Percentiles rank a stretch among this genome's conserved stretches.
phyloP scores from a whole-genome alignment of 2,797 vertebrate species.

The Acrossocheilus fasciatus region DNA sequence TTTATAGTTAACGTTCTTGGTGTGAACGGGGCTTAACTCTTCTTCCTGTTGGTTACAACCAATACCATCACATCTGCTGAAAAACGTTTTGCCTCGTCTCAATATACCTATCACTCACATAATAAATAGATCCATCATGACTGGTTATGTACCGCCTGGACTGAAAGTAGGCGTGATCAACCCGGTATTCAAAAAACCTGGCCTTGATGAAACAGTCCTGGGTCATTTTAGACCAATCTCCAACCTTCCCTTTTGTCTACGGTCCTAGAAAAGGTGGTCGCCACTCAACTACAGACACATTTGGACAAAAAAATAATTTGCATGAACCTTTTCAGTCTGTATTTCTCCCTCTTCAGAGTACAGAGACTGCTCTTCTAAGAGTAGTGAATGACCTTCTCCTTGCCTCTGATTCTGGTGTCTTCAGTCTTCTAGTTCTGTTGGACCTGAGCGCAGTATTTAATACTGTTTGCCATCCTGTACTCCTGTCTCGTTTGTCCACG shows the following conservation, averaged over 20 bases:
- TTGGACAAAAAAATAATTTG: background rate
- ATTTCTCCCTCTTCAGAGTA: background rate
- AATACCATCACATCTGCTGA: background rate
- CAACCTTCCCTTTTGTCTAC: background rate
- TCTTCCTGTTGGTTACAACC: background rate
- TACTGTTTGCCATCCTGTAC: no score
- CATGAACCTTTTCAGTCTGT: background rate
- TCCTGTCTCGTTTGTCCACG: no score
- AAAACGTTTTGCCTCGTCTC: background rate
- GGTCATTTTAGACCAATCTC: no score
- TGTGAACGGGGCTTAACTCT: background rate
- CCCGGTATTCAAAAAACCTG: background rate
- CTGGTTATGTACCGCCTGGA: background rate
- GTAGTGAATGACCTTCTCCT: background rate
- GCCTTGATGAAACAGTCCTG: background rate
- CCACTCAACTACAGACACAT: background rate
- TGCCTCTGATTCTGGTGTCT: background rate
- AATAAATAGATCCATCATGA: background rate
- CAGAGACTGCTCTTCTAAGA: background rate
- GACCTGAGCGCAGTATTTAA: no score
- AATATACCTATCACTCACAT: background rate
- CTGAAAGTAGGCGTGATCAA: background rate
- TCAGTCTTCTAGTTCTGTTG: background rate
- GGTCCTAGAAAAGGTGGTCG: background rate
- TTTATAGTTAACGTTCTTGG: no score